These are phyloP conservation scores for Phrynocephalus guinanensis DNA, from an alignment of 2,797 vertebrate species.

Conservation along the genomic window DNA sequence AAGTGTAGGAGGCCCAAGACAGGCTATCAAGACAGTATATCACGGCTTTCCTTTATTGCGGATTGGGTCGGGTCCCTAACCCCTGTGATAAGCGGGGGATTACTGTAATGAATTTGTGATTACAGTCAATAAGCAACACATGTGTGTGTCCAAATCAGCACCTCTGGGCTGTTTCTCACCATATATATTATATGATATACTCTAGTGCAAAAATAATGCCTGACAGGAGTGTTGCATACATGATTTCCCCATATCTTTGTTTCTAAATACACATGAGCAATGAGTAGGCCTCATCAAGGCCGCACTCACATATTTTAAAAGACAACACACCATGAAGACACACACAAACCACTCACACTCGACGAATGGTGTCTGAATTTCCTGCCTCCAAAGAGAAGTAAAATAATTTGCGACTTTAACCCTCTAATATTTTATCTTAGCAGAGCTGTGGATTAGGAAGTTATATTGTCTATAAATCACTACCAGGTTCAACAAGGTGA, in stretches of 20 bases:
- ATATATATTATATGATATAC: neutral
- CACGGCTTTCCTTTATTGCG: too few species aligned
- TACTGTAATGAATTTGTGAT: neutral
- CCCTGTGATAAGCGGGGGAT: too few species aligned
- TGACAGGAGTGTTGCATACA: neutral
- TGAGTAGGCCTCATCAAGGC: neutral
- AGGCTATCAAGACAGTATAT: too few species aligned
- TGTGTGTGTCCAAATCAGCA: too few species aligned
- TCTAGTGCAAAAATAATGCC: neutral
- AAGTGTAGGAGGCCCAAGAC: too few species aligned
- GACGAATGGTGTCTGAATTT: neutral
- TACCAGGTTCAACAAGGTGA: slow-evolving; percentile 51
- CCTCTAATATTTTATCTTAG: neutral
- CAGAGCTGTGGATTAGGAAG: neutral
- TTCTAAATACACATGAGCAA: neutral
- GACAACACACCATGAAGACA: neutral
- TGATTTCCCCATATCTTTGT: neutral
- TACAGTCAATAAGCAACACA: neutral
- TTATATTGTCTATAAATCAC: neutral
- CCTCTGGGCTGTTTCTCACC: neutral
- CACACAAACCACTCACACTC: neutral
- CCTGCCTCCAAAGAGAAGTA: neutral
- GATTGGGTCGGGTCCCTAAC: too few species aligned
- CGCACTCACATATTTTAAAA: neutral
- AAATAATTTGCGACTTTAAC: slow-evolving; percentile 1